Evolutionary conservation across 2,888 invertebrate genomes (phyloP), one percentile per base, ranked within the genome.

Genomic region (Agrotis segetum): DNA sequence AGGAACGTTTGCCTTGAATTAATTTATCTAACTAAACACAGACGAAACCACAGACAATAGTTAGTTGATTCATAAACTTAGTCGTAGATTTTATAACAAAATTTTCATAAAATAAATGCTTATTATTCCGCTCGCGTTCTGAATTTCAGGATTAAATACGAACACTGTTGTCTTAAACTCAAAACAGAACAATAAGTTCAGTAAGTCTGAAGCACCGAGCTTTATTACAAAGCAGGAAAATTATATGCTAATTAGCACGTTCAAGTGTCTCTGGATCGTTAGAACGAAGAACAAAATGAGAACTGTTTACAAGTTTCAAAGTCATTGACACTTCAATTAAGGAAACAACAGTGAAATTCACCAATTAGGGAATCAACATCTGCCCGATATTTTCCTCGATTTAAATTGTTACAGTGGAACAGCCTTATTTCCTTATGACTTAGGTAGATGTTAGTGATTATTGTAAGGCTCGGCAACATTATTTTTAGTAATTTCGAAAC

Each of bases 141-240:
- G 19, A 44, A 55, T 47, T 53, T 3, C 19, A 46, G 3, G 14
- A 46, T 66, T 70, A 34, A 66, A 16, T 9, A 4, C 16, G 13
- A 21, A 29, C 13, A 50, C n/a, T 56, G n/a, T 21, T 13, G 40
- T 64, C 19, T 34, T 65, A 50, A 68, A 64, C 61, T 14, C n/a
- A 24, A 29, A 52, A 61, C 55, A 52, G 49, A 49, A 46, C 34
- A 69, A 4, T n/a, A n/a, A 21, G 34, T 71, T 62, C 55, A 52
- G 17, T 21, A 56, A 17, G 65, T 73, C 56, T 65, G 67, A 56
- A 72, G 61, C 52, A 49, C 53, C 34, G 19, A 40, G n/a, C 55
- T 49, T 77, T 58, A 71, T 76, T 62, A 55, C 58, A 65, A 19
- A 46, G 16, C 24, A 56, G 29, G 16, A 16, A 53, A 77, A 65